These are phyloP conservation scores for Planococcus citri DNA, from an alignment of 1,140 invertebrate genomes.

Conservation along the genomic window DNA sequence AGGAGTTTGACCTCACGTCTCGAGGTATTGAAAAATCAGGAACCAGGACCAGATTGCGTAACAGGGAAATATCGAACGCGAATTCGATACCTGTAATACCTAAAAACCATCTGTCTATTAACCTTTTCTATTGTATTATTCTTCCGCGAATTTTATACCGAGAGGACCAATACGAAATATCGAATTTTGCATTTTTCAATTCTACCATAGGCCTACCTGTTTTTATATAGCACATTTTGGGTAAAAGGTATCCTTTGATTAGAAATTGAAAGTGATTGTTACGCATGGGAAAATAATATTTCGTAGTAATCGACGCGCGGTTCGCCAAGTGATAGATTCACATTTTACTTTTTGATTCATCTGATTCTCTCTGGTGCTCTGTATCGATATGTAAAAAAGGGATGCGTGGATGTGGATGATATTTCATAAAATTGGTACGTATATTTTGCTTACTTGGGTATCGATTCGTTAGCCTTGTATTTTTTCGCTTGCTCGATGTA, in stretches of 20 bases:
- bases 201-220: too few species aligned
- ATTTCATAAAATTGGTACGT: too few species aligned
- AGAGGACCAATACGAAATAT: background rate
- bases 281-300: slow-evolving; percentile 1
- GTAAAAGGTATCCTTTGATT: slow-evolving; percentile 3
- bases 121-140: background rate
- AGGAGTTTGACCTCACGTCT: background rate
- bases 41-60: background rate
- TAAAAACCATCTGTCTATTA: slow-evolving; percentile 7
- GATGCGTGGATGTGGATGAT: too few species aligned
- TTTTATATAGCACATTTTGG: too few species aligned
- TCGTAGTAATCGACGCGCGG: too few species aligned
- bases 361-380: too few species aligned
- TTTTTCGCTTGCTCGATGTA: too few species aligned
- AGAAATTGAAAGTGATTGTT: background rate
- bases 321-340: too few species aligned
- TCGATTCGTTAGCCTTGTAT: too few species aligned
- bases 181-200: background rate
- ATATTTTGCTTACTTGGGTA: too few species aligned
- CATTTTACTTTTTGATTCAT: too few species aligned
- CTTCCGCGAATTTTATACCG: background rate
- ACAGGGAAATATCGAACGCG: slow-evolving; percentile 5
- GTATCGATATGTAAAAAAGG: too few species aligned
- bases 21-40: background rate
- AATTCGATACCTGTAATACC: slow-evolving; percentile 1